Percentiles rank a stretch among this genome's conserved stretches.
Evolutionary conservation across 30 jellyfish, hydroid and myxozoan genomes (phyloP).

Genomic region (Clytia hemisphaerica): DNA sequence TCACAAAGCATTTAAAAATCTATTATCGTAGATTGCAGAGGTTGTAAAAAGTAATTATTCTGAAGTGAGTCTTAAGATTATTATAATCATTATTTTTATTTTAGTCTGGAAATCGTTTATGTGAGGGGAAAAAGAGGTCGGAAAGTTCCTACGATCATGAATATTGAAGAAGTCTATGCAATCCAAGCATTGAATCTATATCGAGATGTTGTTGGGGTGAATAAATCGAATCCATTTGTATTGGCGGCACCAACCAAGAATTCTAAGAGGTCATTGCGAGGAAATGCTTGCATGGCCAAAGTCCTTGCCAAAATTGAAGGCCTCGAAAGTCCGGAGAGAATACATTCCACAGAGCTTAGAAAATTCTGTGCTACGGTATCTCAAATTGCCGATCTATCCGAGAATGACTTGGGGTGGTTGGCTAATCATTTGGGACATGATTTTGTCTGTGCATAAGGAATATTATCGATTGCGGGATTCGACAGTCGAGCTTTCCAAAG

Average conservation of each 20-base stretch:
- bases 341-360: constrained; percentile 29
- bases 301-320: constrained; percentile 12
- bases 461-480: constrained; percentile 44
- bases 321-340: constrained; percentile 23
- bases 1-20: background rate
- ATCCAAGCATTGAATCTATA: background rate
- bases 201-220: constrained; percentile 27
- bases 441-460: constrained; percentile 49
- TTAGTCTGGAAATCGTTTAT: constrained; percentile 25
- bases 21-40: background rate
- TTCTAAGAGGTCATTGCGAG: constrained; percentile 27
- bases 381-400: constrained; percentile 40
- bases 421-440: constrained; percentile 61
- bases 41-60: background rate
- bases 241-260: constrained; percentile 53
- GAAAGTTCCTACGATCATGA: constrained; percentile 21
- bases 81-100: background rate
- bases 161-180: constrained; percentile 7
- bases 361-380: constrained; percentile 48
- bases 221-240: constrained; percentile 11
- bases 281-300: constrained; percentile 38
- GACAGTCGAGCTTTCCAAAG: constrained; percentile 51
- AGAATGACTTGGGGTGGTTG: constrained; percentile 38
- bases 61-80: background rate
- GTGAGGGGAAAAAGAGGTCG: constrained; percentile 30